phyloP scores from a whole-genome alignment of 2,888 invertebrate species.

The Pherbina coryleti region DNA sequence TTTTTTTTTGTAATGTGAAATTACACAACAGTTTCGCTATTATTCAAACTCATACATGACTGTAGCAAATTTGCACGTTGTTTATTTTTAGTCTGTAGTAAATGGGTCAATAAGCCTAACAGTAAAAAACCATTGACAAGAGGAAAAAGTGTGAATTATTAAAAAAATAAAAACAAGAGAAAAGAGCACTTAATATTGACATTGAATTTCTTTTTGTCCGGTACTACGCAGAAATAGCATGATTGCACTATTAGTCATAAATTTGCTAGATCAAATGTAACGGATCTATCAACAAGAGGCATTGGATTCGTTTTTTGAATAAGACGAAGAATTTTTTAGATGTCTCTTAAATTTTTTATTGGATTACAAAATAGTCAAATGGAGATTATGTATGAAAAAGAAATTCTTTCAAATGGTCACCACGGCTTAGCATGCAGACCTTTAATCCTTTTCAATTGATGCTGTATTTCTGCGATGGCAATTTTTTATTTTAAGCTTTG shows the following conservation, averaged over 20 bases:
- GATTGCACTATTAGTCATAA: background rate
- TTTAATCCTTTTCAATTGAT: too few species aligned
- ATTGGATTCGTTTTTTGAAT: too few species aligned
- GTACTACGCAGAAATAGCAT: background rate
- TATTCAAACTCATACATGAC: background rate
- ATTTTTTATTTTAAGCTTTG: too few species aligned
- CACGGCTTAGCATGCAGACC: too few species aligned
- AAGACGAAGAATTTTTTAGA: too few species aligned
- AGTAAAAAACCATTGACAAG: background rate
- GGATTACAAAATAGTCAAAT: too few species aligned
- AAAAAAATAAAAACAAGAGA: background rate
- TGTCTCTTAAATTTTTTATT: too few species aligned
- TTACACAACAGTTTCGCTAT: background rate
- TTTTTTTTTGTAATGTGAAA: background rate
- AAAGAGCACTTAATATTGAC: constrained; percentile 6
- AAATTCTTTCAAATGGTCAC: too few species aligned
- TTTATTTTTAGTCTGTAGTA: background rate
- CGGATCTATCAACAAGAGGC: too few species aligned
- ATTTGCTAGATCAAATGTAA: background rate
- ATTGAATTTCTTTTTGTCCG: background rate
- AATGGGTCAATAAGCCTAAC: background rate
- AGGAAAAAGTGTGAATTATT: background rate
- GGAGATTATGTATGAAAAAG: too few species aligned
- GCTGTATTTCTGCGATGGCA: too few species aligned
- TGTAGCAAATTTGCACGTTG: background rate